Percentiles rank a stretch among this genome's conserved stretches.
These are phyloP conservation scores for Metopia argyrocephala DNA, from an alignment of 2,888 invertebrate species.

Conservation along the genomic window DNA sequence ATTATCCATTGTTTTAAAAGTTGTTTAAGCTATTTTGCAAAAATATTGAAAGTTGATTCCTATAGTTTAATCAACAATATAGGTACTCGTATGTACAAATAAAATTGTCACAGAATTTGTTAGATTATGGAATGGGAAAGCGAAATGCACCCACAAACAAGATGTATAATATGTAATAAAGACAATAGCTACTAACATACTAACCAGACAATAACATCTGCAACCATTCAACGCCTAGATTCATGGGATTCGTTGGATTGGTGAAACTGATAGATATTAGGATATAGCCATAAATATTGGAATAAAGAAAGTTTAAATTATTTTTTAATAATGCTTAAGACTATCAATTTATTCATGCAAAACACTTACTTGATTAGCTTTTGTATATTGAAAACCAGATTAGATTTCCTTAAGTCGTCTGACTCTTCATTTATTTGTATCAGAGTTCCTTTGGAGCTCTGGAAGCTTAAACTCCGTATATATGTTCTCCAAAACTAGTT, in stretches of 20 bases:
- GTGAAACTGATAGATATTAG: not conserved
- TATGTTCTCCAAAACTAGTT: not conserved
- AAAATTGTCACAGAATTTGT: no score
- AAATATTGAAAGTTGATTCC: no score
- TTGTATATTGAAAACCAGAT: not conserved
- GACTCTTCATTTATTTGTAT: not conserved
- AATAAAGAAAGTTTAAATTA: not conserved
- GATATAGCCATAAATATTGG: not conserved
- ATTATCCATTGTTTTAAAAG: no score
- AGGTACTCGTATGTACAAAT: no score
- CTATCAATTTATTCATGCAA: not conserved
- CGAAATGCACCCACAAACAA: not conserved
- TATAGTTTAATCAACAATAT: no score
- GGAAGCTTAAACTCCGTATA: not conserved
- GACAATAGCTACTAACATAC: slow-evolving; percentile 14
- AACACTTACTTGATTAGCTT: not conserved
- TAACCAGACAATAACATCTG: slow-evolving; percentile 22
- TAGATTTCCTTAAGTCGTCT: not conserved
- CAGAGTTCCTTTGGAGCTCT: not conserved
- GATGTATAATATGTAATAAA: not conserved
- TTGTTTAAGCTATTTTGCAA: no score
- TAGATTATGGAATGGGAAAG: not conserved
- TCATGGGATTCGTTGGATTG: not conserved
- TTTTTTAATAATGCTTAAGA: not conserved
- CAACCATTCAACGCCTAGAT: slow-evolving; percentile 8